Percentiles rank a stretch among this genome's conserved stretches.
These are phyloP conservation scores for Nemapogon koenigi DNA, from an alignment of 2,888 invertebrate species.

Conservation along the genomic window DNA sequence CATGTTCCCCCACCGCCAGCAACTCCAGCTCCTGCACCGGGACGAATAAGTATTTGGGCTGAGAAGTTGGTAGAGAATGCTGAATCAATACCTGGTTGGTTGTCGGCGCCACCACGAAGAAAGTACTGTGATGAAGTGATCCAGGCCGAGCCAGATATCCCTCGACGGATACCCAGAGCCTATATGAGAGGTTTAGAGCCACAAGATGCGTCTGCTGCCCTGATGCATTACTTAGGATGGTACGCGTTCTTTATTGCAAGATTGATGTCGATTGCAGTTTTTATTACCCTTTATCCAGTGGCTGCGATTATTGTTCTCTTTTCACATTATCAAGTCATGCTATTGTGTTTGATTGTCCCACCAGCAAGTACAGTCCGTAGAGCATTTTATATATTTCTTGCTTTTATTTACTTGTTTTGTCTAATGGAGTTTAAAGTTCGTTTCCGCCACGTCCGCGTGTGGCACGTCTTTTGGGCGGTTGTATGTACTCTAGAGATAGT, in stretches of 20 bases:
- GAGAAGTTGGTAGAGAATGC: conserved; percentile 62
- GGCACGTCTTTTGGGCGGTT: conserved; percentile 72
- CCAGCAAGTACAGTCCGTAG: conserved; percentile 61
- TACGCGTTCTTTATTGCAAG: conserved; percentile 76
- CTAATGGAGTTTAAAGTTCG: conserved; percentile 81
- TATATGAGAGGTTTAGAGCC: conserved; percentile 73
- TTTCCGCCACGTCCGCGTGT: conserved; percentile 74
- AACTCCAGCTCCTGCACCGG: conserved; percentile 40
- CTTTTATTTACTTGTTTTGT: conserved; percentile 77
- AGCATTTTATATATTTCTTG: conserved; percentile 72
- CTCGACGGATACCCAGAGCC: conserved; percentile 44
- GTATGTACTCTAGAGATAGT: conserved; percentile 72
- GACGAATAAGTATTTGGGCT: conserved; percentile 48
- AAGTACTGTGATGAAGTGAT: conserved; percentile 35
- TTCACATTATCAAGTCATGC: conserved; percentile 71
- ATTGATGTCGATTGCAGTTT: conserved; percentile 72
- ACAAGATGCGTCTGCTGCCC: conserved; percentile 74
- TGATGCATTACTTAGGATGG: conserved; percentile 79
- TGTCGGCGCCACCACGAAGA: conserved; percentile 52
- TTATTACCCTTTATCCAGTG: conserved; percentile 71
- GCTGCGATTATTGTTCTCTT: conserved; percentile 65
- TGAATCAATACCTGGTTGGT: conserved; percentile 57
- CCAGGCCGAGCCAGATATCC: conserved; percentile 45
- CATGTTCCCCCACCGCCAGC: conserved; percentile 29
- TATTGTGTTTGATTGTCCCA: conserved; percentile 70